Conservation (phyloP, 23 tunicate genomes). For the Oikopleura vanhoeffeni region DNA sequence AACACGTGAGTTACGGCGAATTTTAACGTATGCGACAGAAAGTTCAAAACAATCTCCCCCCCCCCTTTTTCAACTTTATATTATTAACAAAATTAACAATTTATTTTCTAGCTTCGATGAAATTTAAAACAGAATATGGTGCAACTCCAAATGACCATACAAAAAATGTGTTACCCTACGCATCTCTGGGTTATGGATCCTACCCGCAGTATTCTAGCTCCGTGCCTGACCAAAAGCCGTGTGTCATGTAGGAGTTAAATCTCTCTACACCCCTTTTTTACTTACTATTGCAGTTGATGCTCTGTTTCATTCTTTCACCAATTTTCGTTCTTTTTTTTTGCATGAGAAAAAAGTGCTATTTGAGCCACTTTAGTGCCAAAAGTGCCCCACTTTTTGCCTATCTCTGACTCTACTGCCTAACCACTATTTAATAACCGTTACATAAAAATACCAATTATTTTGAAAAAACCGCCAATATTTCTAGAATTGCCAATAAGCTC, state of each 20-base stretch:
- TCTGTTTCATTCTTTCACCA: too few relatives aligned
- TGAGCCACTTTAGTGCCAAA: background rate
- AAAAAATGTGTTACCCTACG: background rate
- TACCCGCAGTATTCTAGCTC: constrained; percentile 4
- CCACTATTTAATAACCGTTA: background rate
- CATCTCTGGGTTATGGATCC: background rate
- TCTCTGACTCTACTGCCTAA: too few relatives aligned
- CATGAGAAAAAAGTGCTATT: too few relatives aligned
- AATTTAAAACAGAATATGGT: constrained; percentile 3
- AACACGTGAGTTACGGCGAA: too few relatives aligned
- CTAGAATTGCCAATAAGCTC: too few relatives aligned
- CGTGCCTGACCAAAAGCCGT: constrained; percentile 2
- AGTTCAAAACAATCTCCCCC: too few relatives aligned
- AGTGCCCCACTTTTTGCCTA: background rate
- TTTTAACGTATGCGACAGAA: too few relatives aligned
- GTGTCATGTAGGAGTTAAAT: background rate
- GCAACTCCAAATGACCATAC: background rate
- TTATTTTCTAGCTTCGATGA: constrained; percentile 6
- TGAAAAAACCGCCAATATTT: too few relatives aligned
- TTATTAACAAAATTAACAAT: too few relatives aligned
- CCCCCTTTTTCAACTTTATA: too few relatives aligned
- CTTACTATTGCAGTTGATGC: too few relatives aligned
- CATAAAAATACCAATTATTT: background rate
- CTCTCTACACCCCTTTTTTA: background rate
- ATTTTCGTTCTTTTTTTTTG: too few relatives aligned